Evolutionary conservation across 2,113 vertebrate genomes (phyloP).

Genomic region (Oreochromis niloticus): DNA sequence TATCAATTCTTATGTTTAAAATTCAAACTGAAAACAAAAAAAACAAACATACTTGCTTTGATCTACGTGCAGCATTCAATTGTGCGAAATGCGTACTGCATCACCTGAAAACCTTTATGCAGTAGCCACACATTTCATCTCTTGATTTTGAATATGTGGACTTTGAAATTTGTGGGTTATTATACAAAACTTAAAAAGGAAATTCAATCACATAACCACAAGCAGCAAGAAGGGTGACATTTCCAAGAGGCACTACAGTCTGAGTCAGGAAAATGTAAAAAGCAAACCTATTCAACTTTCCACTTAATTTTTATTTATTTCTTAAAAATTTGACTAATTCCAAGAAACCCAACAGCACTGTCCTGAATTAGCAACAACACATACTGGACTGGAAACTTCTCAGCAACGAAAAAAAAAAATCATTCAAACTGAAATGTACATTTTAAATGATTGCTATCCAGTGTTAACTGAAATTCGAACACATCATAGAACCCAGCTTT

Average conservation of each 20-base stretch:
- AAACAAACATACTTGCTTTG: not conserved
- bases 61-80: not conserved
- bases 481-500: constrained; percentile 49
- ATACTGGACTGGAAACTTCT: constrained; percentile 64
- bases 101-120: not conserved
- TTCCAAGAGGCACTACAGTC: not conserved
- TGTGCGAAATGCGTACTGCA: not conserved
- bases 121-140: not conserved
- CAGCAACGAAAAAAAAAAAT: constrained; percentile 39
- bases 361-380: constrained; percentile 67
- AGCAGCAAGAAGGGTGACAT: not conserved
- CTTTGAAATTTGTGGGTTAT: not conserved
- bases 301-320: constrained; percentile 64
- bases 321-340: constrained; percentile 64
- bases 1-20: not conserved
- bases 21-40: not conserved
- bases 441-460: constrained; percentile 59
- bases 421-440: constrained; percentile 72
- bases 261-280: not conserved
- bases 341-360: constrained; percentile 68
- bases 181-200: not conserved
- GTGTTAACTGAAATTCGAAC: constrained; percentile 58
- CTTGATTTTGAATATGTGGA: not conserved
- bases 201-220: not conserved
- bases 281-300: not conserved